A percentile compares a stretch with the other conserved stretches of the same genome.
Evolutionary conservation across 1,140 invertebrate species (phyloP).

Genomic region (Drosophila fuyamai): DNA sequence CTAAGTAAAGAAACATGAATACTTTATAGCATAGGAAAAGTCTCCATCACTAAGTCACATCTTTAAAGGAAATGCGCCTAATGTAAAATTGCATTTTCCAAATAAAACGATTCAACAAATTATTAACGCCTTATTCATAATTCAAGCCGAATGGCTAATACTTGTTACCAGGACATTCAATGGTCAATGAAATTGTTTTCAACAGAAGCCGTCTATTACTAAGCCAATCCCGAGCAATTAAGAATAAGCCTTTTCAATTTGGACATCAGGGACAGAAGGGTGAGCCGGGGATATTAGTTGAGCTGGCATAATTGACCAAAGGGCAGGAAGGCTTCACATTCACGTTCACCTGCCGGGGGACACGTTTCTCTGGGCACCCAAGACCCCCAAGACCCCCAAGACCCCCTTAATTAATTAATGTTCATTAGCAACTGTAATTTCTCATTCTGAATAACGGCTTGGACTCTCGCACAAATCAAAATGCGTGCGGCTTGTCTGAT

Average conservation of each 20-base stretch:
- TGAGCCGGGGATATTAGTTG: constrained; percentile 6
- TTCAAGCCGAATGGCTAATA: neutral
- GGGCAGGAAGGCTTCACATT: neutral
- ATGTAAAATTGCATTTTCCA: neutral
- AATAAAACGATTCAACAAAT: constrained; percentile 21
- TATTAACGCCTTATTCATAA: neutral
- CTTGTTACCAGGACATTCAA: no score
- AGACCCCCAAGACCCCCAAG: constrained; percentile 38
- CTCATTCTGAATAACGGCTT: constrained; percentile 28
- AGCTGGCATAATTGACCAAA: constrained; percentile 57
- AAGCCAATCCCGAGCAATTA: constrained; percentile 8
- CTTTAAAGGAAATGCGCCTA: no score
- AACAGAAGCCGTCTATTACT: neutral
- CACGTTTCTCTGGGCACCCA: constrained; percentile 37
- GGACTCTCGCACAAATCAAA: constrained; percentile 71
- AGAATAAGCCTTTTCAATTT: neutral
- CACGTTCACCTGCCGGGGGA: constrained; percentile 40
- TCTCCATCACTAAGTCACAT: no score
- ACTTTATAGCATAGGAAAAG: no score
- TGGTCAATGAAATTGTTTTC: constrained; percentile 23
- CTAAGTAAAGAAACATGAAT: no score
- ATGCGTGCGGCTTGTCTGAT: constrained; percentile 63
- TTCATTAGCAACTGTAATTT: constrained; percentile 70
- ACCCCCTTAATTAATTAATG: constrained; percentile 74
- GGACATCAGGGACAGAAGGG: neutral